Percentiles rank a stretch among this genome's conserved stretches.
phyloP scores from a whole-genome alignment of 2,888 invertebrate genomes.

The Lissocephala sabroskyi region DNA sequence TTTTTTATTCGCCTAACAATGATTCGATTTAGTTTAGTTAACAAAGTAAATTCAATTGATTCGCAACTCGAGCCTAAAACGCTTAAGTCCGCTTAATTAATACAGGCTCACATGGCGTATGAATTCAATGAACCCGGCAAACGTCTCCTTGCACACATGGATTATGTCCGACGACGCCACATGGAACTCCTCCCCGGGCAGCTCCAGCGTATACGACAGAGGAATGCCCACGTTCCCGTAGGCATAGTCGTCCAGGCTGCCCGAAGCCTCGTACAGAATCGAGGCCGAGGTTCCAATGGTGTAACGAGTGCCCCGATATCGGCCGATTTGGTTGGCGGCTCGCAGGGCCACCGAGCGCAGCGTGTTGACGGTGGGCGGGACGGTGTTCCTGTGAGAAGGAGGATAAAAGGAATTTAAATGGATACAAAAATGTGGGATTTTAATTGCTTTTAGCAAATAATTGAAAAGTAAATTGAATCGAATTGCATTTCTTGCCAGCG shows the following conservation, averaged over 20 bases:
- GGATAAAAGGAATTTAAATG: constrained; percentile 20
- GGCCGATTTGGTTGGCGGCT: constrained; percentile 70
- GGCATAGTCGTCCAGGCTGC: constrained; percentile 80
- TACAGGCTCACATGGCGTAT: constrained; percentile 69
- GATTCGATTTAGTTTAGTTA: constrained; percentile 48
- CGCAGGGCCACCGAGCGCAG: constrained; percentile 67
- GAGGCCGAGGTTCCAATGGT: constrained; percentile 74
- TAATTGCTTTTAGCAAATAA: constrained; percentile 64
- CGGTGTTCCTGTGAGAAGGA: constrained; percentile 48
- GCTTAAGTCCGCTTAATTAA: constrained; percentile 27
- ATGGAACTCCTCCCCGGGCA: constrained; percentile 76
- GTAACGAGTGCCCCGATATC: constrained; percentile 72
- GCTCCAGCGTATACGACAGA: constrained; percentile 78
- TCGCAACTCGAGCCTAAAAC: constrained; percentile 19
- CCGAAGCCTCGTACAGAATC: constrained; percentile 75
- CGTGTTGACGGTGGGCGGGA: constrained; percentile 65
- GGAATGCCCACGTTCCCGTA: constrained; percentile 75
- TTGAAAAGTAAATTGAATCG: constrained; percentile 62
- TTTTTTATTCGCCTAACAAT: constrained; percentile 12
- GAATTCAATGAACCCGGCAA: constrained; percentile 71
- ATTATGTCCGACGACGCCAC: constrained; percentile 67
- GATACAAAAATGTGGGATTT: constrained; percentile 42
- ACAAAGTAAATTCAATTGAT: constrained; percentile 61
- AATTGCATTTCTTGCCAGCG: constrained; percentile 53
- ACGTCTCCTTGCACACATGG: constrained; percentile 71